Percentiles rank a stretch among this genome's conserved stretches.
phyloP scores from a whole-genome alignment of 2,113 vertebrate genomes.

The Alligator sinensis region DNA sequence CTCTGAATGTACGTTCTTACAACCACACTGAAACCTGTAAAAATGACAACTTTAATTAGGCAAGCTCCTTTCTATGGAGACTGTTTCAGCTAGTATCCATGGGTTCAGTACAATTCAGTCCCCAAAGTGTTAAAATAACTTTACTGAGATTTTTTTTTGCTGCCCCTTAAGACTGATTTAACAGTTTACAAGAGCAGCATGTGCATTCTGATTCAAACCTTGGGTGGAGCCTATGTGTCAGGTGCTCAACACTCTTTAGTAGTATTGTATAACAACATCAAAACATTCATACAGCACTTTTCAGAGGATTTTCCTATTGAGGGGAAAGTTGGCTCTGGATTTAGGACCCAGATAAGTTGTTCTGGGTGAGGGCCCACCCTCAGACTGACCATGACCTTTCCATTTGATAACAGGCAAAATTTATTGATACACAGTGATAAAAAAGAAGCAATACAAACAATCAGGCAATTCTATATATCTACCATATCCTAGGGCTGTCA shows the following conservation, averaged over 20 bases:
- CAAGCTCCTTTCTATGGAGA: background rate
- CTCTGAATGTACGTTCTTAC: background rate
- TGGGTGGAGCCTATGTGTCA: background rate
- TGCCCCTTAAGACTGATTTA: background rate
- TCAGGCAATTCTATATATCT: no score
- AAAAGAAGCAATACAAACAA: no score
- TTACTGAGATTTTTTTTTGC: background rate
- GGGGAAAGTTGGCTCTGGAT: no score
- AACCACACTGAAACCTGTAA: background rate
- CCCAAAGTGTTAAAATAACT: background rate
- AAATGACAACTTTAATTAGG: background rate
- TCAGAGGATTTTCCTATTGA: background rate
- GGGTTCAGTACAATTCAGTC: background rate
- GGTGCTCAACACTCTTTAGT: background rate
- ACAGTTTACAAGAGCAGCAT: background rate
- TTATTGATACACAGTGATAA: no score
- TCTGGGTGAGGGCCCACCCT: no score
- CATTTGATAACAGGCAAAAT: no score
- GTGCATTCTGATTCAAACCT: background rate
- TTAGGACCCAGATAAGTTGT: no score
- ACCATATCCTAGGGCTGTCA: no score
- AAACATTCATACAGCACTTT: background rate
- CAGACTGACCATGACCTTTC: no score
- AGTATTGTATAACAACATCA: background rate
- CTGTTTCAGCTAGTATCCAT: background rate